Evolutionary conservation across 2,113 vertebrate species (phyloP).

Genomic region (Lasiurus borealis): DNA sequence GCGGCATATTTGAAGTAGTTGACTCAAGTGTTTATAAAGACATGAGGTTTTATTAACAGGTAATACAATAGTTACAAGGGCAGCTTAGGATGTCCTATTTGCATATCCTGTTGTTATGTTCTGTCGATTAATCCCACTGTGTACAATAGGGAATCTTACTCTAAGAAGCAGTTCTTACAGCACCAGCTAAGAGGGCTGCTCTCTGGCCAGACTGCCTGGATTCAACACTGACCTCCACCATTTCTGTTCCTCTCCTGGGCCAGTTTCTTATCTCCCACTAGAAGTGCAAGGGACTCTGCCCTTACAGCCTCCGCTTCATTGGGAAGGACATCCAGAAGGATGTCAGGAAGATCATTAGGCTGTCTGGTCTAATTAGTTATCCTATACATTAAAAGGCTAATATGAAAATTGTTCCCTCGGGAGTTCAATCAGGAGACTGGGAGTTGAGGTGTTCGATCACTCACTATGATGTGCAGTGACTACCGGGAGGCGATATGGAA

Average conservation of each 20-base stretch:
- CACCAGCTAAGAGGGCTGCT: not conserved
- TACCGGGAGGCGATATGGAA: too few relatives aligned
- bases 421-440: too few relatives aligned
- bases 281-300: too few relatives aligned
- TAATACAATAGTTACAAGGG: not conserved
- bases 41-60: conserved; percentile 38
- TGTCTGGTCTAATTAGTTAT: not conserved
- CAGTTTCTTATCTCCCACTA: not conserved
- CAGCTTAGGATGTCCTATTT: not conserved
- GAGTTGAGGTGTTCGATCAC: too few relatives aligned
- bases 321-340: too few relatives aligned
- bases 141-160: not conserved
- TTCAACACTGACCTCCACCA: not conserved
- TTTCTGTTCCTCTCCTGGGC: not conserved
- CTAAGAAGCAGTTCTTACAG: not conserved
- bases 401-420: too few relatives aligned
- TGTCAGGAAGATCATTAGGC: too few relatives aligned
- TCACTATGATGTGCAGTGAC: too few relatives aligned
- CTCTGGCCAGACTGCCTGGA: not conserved
- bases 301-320: too few relatives aligned
- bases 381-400: too few relatives aligned
- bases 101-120: not conserved
- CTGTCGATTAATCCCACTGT: not conserved
- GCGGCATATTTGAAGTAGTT: not conserved
- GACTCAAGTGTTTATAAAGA: conserved; percentile 38